A percentile compares a stretch with the other conserved stretches of the same genome.
Conservation (phyloP, 2,113 vertebrate species). For the Sinocyclocheilus maitianheensis region DNA sequence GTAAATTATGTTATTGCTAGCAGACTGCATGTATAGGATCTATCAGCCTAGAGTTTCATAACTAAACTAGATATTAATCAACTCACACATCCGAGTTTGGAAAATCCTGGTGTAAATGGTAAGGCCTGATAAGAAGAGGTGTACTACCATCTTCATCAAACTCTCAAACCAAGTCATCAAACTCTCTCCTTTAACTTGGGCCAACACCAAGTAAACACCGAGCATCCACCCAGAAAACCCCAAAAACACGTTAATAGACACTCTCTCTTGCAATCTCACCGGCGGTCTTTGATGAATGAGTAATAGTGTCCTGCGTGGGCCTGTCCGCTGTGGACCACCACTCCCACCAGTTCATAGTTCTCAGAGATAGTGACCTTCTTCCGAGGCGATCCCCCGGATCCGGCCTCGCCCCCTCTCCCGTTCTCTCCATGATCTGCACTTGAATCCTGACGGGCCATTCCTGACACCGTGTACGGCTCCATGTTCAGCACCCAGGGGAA, state of each 20-base stretch:
- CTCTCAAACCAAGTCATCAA: no score
- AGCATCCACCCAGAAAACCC: neutral
- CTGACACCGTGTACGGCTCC: conserved; percentile 97
- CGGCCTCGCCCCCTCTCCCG: conserved; percentile 78
- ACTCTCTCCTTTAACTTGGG: no score
- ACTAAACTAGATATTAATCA: no score
- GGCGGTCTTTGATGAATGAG: conserved; percentile 97
- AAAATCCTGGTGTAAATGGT: no score
- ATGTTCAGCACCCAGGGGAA: conserved; percentile 99
- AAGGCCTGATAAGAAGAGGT: no score
- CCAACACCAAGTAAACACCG: no score
- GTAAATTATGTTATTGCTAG: no score
- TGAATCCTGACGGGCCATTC: conserved; percentile 96
- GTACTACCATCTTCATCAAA: no score
- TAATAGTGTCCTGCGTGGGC: conserved; percentile 98
- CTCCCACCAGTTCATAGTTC: conserved; percentile 96
- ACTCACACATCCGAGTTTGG: no score
- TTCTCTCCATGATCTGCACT: conserved; percentile 89
- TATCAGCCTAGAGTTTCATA: no score
- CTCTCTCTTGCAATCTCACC: conserved; percentile 71
- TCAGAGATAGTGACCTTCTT: conserved; percentile 98
- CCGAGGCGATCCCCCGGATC: conserved; percentile 88
- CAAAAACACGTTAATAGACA: neutral
- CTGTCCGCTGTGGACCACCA: conserved; percentile 97
- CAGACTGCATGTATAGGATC: no score